Evolutionary conservation across 1,140 invertebrate genomes (phyloP).

Genomic region (Sogatella furcifera): DNA sequence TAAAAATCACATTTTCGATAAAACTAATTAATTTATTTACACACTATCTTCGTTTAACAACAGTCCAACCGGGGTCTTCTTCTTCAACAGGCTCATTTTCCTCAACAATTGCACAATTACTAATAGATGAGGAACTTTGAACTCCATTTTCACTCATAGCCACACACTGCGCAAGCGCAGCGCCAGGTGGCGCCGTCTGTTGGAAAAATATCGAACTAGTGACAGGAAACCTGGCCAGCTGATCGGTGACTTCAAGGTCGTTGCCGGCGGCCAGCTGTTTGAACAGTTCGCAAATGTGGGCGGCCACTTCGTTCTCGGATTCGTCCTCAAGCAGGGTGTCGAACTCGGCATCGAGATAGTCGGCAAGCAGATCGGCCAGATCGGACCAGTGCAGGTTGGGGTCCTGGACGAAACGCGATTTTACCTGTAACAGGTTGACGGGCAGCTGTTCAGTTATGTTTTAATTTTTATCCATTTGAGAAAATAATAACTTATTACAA

Average conservation of each 20-base stretch:
- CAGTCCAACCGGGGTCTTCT: neutral
- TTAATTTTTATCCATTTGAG: too few relatives aligned
- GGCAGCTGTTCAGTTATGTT: too few relatives aligned
- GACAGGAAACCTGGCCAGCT: neutral
- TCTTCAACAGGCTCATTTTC: neutral
- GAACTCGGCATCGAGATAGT: constrained; percentile 52
- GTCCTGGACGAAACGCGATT: neutral
- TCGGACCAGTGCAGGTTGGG: constrained; percentile 40
- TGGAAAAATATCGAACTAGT: neutral
- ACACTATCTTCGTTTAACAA: neutral
- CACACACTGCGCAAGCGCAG: neutral
- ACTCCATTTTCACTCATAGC: neutral
- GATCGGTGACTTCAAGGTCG: neutral
- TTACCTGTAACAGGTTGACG: too few relatives aligned
- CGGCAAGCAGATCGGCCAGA: constrained; percentile 45
- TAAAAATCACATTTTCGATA: too few relatives aligned
- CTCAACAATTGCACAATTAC: neutral
- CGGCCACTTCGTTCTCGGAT: constrained; percentile 27
- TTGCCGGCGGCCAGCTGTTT: neutral
- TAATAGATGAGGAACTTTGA: neutral
- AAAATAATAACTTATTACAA: too few relatives aligned
- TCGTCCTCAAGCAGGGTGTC: constrained; percentile 51
- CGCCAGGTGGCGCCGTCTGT: neutral
- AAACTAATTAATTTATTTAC: too few relatives aligned
- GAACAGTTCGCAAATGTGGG: constrained; percentile 5